Percentiles rank a stretch among this genome's conserved stretches.
phyloP scores from a whole-genome alignment of 2,113 vertebrate genomes.

The Fukomys damarensis region DNA sequence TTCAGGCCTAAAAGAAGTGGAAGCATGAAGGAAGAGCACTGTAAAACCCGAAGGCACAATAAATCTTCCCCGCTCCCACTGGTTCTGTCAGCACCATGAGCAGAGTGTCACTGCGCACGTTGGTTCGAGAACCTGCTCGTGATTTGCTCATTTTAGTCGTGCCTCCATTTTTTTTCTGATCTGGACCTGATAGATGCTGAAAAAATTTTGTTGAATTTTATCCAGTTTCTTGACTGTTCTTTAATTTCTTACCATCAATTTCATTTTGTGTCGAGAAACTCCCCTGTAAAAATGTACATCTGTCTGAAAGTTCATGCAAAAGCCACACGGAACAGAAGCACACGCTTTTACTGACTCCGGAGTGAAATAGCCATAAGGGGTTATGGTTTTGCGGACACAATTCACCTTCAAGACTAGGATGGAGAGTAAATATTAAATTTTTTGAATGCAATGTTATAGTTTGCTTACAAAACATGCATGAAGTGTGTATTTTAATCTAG shows the following conservation, averaged over 20 bases:
- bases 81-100: neutral
- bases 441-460: neutral
- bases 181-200: neutral
- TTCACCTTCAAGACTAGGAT: neutral
- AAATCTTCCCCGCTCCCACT: neutral
- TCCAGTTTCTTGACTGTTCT: neutral
- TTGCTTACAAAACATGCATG: neutral
- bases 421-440: neutral
- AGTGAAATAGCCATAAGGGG: neutral
- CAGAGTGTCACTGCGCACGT: neutral
- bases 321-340: neutral
- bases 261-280: neutral
- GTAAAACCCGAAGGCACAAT: neutral
- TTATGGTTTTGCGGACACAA: too few species aligned
- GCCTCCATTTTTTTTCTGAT: neutral
- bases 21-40: neutral
- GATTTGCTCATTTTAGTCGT: neutral
- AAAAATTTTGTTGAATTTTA: neutral
- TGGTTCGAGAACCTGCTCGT: neutral
- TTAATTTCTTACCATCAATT: neutral
- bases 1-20: neutral
- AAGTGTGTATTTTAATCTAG: neutral
- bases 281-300: neutral
- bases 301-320: neutral
- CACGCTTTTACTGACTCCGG: neutral